These are phyloP conservation scores for Lasius fuliginosus DNA, from an alignment of 2,888 invertebrate genomes.

Conservation along the genomic window DNA sequence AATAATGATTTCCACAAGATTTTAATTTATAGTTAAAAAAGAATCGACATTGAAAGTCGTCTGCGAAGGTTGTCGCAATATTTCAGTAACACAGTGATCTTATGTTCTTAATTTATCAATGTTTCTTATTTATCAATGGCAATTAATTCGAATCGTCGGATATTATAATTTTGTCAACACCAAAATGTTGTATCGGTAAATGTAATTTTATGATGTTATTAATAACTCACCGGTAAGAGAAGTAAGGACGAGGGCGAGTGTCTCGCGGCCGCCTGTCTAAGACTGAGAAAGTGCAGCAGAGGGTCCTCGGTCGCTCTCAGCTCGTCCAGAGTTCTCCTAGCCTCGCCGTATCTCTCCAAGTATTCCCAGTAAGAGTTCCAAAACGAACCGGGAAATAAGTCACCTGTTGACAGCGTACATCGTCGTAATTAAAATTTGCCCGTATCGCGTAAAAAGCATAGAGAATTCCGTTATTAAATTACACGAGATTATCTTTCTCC, in stretches of 20 bases:
- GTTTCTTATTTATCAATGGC: not conserved
- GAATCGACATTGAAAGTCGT: constrained; percentile 3
- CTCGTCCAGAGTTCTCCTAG: constrained; percentile 89
- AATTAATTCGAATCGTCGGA: constrained; percentile 47
- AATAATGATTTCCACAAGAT: not conserved
- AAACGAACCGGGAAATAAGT: constrained; percentile 89
- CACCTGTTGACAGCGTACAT: constrained; percentile 81
- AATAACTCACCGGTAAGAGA: constrained; percentile 90
- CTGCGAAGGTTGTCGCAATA: not conserved
- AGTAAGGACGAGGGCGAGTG: constrained; percentile 89
- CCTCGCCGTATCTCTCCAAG: constrained; percentile 88
- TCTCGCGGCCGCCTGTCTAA: constrained; percentile 90
- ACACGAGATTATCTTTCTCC: constrained; percentile 28
- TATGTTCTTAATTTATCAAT: not conserved
- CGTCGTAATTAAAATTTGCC: constrained; percentile 58
- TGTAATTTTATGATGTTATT: constrained; percentile 42
- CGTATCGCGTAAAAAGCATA: constrained; percentile 1
- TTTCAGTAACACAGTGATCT: not conserved
- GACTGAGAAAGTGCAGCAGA: constrained; percentile 90
- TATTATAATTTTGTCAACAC: constrained; percentile 51
- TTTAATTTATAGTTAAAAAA: not conserved
- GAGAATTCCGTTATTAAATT: constrained; percentile 48
- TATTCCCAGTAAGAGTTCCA: constrained; percentile 90
- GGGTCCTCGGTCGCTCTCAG: constrained; percentile 90
- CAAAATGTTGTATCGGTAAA: constrained; percentile 26